phyloP scores from a whole-genome alignment of 1,140 invertebrate genomes.

The Druon quercuslanigerum region DNA sequence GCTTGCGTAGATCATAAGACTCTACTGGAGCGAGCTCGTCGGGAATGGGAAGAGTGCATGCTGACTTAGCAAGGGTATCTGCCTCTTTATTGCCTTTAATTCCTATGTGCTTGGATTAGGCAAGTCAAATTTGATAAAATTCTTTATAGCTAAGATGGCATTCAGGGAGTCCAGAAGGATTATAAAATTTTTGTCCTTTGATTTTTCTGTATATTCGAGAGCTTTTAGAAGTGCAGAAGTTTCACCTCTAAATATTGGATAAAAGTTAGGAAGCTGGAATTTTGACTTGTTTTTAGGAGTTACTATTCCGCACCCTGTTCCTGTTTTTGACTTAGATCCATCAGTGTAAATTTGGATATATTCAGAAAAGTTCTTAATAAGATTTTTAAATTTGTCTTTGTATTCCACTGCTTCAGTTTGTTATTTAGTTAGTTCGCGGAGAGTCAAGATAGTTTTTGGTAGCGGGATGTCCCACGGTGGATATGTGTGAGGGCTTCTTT shows the following conservation, averaged over 20 bases:
- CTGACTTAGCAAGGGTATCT: too few species aligned
- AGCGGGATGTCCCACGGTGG: too few species aligned
- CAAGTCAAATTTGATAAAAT: too few species aligned
- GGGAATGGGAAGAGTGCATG: too few species aligned
- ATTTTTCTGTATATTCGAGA: background rate
- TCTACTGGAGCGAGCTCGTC: too few species aligned
- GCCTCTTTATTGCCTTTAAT: too few species aligned
- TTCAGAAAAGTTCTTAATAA: background rate
- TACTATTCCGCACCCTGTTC: background rate
- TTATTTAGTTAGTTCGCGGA: background rate
- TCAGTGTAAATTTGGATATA: constrained; percentile 8
- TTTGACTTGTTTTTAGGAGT: background rate
- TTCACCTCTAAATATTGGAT: background rate
- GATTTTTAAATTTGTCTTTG: background rate
- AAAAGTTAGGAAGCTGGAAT: background rate
- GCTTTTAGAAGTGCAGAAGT: background rate
- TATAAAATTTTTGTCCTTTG: too few species aligned
- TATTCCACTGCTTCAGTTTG: background rate
- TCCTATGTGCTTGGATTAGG: too few species aligned
- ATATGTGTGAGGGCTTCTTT: background rate
- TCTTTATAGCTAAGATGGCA: too few species aligned
- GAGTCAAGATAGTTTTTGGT: too few species aligned
- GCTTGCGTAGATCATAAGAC: too few species aligned
- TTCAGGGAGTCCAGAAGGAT: too few species aligned
- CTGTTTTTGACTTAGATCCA: background rate